Conservation (phyloP, 2,113 vertebrate genomes). For the Xenotilapia leptura region DNA sequence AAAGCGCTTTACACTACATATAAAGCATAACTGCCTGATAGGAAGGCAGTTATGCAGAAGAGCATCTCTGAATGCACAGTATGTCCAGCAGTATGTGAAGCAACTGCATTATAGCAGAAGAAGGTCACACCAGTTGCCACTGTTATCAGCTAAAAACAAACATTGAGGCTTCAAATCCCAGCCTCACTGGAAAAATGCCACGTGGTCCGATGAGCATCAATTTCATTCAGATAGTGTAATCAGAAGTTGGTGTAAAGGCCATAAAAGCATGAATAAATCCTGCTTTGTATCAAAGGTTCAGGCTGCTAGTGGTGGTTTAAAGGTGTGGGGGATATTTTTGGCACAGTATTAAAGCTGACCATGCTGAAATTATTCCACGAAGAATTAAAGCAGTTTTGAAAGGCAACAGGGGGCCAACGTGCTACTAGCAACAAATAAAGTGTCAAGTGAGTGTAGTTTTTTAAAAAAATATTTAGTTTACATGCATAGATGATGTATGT, state of each 20-base stretch:
- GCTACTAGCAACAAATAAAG: background rate
- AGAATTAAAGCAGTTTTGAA: background rate
- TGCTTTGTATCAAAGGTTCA: background rate
- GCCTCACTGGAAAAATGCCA: background rate
- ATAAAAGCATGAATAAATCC: background rate
- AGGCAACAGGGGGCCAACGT: background rate
- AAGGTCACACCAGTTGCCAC: background rate
- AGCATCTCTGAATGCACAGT: background rate
- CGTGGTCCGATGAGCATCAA: background rate
- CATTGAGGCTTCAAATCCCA: background rate
- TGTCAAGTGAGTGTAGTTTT: too few species aligned
- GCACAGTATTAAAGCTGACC: background rate
- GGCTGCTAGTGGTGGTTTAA: background rate
- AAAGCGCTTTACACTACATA: too few species aligned
- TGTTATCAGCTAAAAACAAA: background rate
- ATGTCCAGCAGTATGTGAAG: background rate
- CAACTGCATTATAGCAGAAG: background rate
- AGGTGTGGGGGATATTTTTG: background rate
- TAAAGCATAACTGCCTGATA: background rate
- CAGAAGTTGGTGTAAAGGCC: background rate
- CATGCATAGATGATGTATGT: background rate
- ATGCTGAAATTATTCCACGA: background rate
- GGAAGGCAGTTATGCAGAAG: background rate
- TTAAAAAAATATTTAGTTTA: background rate
- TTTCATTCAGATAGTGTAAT: background rate